phyloP scores from a whole-genome alignment of 2,888 invertebrate species.

The Erebia palarica region DNA sequence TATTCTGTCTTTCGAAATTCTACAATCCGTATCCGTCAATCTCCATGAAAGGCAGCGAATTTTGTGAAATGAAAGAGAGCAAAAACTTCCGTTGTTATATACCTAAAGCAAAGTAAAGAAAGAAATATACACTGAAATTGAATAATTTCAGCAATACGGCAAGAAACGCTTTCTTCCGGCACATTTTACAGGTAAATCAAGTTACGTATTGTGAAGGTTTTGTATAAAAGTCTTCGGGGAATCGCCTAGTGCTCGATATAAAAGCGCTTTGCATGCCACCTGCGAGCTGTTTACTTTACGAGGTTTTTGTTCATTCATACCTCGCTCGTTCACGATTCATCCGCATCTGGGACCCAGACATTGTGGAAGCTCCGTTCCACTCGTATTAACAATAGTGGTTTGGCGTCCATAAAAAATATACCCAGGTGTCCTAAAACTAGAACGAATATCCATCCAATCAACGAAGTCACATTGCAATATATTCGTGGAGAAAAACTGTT shows the following conservation, averaged over 20 bases:
- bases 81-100: neutral
- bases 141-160: constrained; percentile 19
- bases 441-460: neutral
- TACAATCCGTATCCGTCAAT: neutral
- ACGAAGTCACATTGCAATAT: too few species aligned
- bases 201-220: constrained; percentile 36
- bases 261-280: constrained; percentile 50
- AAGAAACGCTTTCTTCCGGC: constrained; percentile 18
- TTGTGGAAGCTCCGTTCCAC: constrained; percentile 8
- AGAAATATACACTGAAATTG: neutral
- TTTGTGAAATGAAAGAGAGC: neutral
- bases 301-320: constrained; percentile 46
- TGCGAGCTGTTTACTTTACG: constrained; percentile 48
- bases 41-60: neutral
- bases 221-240: constrained; percentile 38
- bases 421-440: neutral
- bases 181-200: constrained; percentile 37
- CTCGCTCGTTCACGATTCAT: constrained; percentile 33
- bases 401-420: neutral
- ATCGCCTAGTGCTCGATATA: constrained; percentile 39
- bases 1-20: neutral
- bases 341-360: constrained; percentile 46
- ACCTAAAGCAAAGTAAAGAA: neutral
- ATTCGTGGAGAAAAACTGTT: too few species aligned
- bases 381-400: neutral